Conservation (phyloP, 2,113 vertebrate species). For the Ceuthmochares aereus region DNA sequence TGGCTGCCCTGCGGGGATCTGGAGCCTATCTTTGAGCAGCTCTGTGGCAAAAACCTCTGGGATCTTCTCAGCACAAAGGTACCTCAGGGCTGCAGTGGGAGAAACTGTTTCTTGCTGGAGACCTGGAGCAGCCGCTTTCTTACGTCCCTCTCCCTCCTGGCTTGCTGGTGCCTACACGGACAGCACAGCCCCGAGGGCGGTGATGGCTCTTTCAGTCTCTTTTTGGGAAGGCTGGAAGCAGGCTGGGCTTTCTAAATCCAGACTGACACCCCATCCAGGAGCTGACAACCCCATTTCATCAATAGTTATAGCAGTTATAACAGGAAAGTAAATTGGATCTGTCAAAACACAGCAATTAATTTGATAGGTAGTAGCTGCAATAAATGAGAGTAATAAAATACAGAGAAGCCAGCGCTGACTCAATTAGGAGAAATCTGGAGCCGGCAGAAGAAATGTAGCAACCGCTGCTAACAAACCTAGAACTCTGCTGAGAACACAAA, state of each 20-base stretch:
- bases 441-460: neutral
- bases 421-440: slow-evolving; percentile 28
- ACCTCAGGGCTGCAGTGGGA: neutral
- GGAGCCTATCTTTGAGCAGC: neutral
- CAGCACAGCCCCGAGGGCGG: neutral
- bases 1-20: neutral
- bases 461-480: neutral
- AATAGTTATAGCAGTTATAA: slow-evolving; percentile 2
- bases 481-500: neutral
- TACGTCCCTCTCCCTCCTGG: neutral
- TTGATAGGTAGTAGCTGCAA: slow-evolving; percentile 18
- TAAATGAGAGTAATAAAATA: slow-evolving; percentile 49
- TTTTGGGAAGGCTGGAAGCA: neutral
- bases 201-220: neutral
- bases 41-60: neutral
- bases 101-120: neutral
- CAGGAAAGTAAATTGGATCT: slow-evolving; percentile 35
- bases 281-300: neutral
- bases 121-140: neutral
- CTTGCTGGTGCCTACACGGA: neutral
- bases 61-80: neutral
- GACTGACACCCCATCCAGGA: neutral
- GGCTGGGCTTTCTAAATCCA: neutral
- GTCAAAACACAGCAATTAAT: slow-evolving; percentile 63
- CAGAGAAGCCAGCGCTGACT: slow-evolving; percentile 23